Evolutionary conservation across 1,140 invertebrate species (phyloP).

Genomic region (Mamestra configurata): DNA sequence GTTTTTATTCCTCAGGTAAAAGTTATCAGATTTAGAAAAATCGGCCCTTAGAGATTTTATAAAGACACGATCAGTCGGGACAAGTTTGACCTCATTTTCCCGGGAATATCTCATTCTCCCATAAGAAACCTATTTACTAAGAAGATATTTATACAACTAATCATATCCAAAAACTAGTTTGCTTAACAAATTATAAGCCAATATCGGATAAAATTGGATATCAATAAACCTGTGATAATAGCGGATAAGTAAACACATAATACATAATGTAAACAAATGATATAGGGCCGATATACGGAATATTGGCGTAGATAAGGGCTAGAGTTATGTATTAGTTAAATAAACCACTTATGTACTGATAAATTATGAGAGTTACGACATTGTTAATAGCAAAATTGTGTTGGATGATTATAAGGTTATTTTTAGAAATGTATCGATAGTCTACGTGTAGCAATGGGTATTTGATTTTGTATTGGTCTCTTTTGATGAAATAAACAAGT

Average conservation of each 20-base stretch:
- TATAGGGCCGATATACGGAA: slow-evolving; percentile 10
- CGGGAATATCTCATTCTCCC: not conserved
- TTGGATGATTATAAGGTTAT: not conserved
- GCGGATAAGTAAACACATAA: not conserved
- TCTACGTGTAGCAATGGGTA: no score
- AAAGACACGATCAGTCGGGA: no score
- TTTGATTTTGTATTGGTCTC: no score
- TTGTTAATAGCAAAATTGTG: not conserved
- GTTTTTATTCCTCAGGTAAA: no score
- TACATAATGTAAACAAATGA: slow-evolving; percentile 9
- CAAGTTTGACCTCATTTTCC: no score
- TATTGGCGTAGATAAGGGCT: not conserved
- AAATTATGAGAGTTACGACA: not conserved
- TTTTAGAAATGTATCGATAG: no score
- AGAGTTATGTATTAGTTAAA: no score
- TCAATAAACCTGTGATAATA: slow-evolving; percentile 5
- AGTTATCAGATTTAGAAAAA: no score
- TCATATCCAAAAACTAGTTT: not conserved
- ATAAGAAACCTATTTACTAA: not conserved
- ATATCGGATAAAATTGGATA: slow-evolving; percentile 17
- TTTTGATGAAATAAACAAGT: no score
- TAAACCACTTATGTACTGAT: not conserved
- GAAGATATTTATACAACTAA: not conserved
- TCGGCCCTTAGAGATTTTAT: no score
- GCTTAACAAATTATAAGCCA: not conserved